Conservation (phyloP, 2,113 vertebrate genomes). For the Pseudopipra pipra region DNA sequence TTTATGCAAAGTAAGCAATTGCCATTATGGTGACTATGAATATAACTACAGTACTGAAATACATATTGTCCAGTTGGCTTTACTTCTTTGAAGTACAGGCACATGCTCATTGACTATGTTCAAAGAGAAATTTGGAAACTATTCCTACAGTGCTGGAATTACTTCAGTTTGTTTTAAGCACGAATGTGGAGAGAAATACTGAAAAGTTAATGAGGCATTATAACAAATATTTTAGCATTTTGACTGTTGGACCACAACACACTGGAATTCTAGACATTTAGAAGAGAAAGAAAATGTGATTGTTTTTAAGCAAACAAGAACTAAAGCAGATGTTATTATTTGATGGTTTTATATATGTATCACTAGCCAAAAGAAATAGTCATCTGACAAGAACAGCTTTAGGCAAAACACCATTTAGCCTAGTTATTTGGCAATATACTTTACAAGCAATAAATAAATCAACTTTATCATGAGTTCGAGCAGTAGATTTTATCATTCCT, state of each 20-base stretch:
- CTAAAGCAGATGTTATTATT: neutral
- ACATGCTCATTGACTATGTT: neutral
- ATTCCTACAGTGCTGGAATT: neutral
- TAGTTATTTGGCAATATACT: neutral
- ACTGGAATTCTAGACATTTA: neutral
- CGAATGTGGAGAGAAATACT: neutral
- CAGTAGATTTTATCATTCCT: neutral
- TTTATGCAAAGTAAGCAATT: neutral
- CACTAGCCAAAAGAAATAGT: conserved; percentile 28
- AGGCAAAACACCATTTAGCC: neutral
- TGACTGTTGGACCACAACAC: neutral
- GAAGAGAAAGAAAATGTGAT: neutral
- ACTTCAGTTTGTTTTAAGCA: neutral
- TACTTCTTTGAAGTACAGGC: neutral
- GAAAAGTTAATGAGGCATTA: neutral
- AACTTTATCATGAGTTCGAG: neutral
- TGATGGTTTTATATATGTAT: neutral
- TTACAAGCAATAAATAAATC: neutral
- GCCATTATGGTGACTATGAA: neutral
- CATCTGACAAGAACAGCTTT: neutral
- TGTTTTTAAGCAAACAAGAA: conserved; percentile 27
- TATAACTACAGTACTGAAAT: neutral
- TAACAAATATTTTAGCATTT: neutral
- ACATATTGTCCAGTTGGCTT: neutral
- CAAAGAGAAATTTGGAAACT: neutral